A percentile compares a stretch with the other conserved stretches of the same genome.
Conservation (phyloP, 2,888 invertebrate genomes). For the Tigriopus californicus region DNA sequence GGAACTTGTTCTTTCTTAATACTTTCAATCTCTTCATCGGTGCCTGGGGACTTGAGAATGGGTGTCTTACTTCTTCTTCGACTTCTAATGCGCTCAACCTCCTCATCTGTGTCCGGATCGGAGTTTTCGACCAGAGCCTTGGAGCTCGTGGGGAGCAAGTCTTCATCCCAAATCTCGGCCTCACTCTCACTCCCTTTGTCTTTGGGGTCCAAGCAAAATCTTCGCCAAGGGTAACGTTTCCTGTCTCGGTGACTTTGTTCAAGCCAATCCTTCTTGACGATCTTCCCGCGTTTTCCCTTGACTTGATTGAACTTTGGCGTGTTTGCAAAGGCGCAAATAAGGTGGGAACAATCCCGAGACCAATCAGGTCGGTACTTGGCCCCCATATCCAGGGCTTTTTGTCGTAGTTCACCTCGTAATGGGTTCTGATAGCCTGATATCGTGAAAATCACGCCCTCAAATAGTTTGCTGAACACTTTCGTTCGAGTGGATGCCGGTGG, state of each 20-base stretch:
- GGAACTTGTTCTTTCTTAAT: slow-evolving; percentile 24
- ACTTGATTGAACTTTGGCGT: slow-evolving; percentile 58
- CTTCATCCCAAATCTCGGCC: slow-evolving; percentile 34
- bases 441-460: slow-evolving; percentile 50
- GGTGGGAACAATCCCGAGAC: slow-evolving; percentile 55
- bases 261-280: slow-evolving; percentile 55
- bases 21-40: neutral
- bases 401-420: slow-evolving; percentile 43
- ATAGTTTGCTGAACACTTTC: slow-evolving; percentile 38
- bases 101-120: slow-evolving; percentile 27
- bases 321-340: slow-evolving; percentile 43
- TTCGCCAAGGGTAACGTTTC: slow-evolving; percentile 44
- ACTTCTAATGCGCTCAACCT: slow-evolving; percentile 31
- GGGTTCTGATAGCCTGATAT: slow-evolving; percentile 78
- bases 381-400: slow-evolving; percentile 52
- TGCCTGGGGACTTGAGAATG: no score
- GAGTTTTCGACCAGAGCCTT: slow-evolving; percentile 18
- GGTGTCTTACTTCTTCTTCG: no score
- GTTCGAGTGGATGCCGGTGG: neutral
- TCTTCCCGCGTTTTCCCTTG: slow-evolving; percentile 38
- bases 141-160: slow-evolving; percentile 21
- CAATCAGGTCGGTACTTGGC: slow-evolving; percentile 58
- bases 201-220: slow-evolving; percentile 22
- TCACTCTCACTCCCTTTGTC: slow-evolving; percentile 29
- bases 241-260: slow-evolving; percentile 39